Base-by-base conservation (phyloP, 2,113 vertebrate species). In the Marmota flaviventris region DNA sequence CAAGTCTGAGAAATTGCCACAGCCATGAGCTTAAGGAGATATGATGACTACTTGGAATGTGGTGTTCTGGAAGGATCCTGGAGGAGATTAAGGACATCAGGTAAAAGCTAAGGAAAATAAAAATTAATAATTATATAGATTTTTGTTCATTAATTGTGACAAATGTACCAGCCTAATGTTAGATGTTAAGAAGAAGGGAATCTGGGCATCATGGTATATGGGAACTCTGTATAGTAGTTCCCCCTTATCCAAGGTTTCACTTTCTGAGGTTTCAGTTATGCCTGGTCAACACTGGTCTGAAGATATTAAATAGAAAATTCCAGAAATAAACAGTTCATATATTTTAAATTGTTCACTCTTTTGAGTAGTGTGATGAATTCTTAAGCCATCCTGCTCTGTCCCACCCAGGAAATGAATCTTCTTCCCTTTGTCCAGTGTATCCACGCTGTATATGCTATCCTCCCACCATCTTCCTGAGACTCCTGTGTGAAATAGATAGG, bases 121-220 rank as follows among this genome's bases (percentile, higher is more conserved):
- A 75, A 78, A 76, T 76, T 75, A 84, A 86, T 42, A 85, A 77
- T 63, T 63, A 63, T 81, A 69, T 76, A 77, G 63, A 63, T 83
- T 48, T 82, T 73, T 13, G 56, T 79, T 89, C 79, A 82, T 72
- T 91, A 75, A 93, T 75, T 89, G 24, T 83, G 48, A 86, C 45
- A 95, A 89, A 85, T 70, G n/a, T 70, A 48, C 37, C 61, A 76
- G 69, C 65, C 34, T 75, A 89, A 83, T 48, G 37, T 83, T 86
- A 94, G n/a, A 84, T 32, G 24, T 51, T 69, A 84, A 88, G 16
- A 91, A 86, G 61, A 89, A 89, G 51, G 39, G 9, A 45, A 89
- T 85, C 34, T 88, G 17, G 58, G 32, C 67, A 27, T 1, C 2
- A 56, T 17, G 32, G 18, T 51, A 22, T 67, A 58, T 45, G 45